These are phyloP conservation scores for Plecturocebus donacophilus DNA, from an alignment of 2,113 vertebrate genomes.

Conservation along the genomic window DNA sequence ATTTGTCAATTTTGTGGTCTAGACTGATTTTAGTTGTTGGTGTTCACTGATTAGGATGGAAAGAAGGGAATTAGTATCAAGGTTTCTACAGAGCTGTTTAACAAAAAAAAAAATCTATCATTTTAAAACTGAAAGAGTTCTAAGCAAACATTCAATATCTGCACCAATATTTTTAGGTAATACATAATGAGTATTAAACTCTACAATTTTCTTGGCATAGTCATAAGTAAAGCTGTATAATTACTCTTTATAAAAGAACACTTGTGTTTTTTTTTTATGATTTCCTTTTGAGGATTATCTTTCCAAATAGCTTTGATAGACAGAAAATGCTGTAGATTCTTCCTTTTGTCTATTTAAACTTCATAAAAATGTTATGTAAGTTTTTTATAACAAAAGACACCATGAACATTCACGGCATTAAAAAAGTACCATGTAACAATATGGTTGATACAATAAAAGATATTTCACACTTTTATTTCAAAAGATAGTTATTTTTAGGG, in stretches of 20 bases:
- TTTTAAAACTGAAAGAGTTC: not conserved
- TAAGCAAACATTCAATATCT: not conserved
- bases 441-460: not conserved
- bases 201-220: conserved; percentile 5
- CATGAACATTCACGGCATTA: not conserved
- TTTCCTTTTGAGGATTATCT: not conserved
- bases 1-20: not conserved
- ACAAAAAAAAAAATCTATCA: not conserved
- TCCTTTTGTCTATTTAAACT: not conserved
- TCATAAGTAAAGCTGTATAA: not conserved
- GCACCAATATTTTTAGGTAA: not conserved
- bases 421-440: not conserved
- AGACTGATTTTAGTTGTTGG: conserved; percentile 39
- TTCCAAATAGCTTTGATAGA: not conserved
- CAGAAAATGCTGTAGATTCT: not conserved
- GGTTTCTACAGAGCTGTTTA: not conserved
- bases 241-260: not conserved
- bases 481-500: not conserved
- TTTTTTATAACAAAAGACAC: not conserved
- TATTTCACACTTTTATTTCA: not conserved
- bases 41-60: not conserved
- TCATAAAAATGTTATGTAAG: not conserved
- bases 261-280: not conserved
- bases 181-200: not conserved
- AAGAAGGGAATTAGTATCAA: not conserved